Percentiles rank a stretch among this genome's conserved stretches.
These are phyloP conservation scores for Lepisosteus osseus DNA, from an alignment of 2,113 vertebrate species.

Conservation along the genomic window DNA sequence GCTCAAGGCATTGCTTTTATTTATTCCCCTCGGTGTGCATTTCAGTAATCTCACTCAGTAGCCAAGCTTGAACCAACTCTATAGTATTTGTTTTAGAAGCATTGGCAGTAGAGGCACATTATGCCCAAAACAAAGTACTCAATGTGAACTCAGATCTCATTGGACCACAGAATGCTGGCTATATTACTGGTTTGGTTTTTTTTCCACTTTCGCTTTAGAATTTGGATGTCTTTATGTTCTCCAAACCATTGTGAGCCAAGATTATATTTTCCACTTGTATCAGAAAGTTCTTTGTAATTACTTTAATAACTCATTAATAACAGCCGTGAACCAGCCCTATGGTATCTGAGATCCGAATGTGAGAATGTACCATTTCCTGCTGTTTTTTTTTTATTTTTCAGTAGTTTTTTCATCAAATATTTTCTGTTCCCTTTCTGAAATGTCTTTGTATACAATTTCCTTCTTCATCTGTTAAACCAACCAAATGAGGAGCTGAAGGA, in stretches of 20 bases:
- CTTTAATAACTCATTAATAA: conserved; percentile 45
- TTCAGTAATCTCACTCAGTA: neutral
- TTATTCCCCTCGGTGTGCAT: neutral
- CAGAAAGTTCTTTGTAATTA: conserved; percentile 35
- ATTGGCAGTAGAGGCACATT: conserved; percentile 28
- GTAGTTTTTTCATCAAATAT: neutral
- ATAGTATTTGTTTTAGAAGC: conserved; percentile 21
- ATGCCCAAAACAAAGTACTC: conserved; percentile 41
- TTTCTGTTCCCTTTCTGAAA: neutral
- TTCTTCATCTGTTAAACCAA: conserved; percentile 51
- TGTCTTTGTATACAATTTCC: neutral
- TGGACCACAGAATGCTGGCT: conserved; percentile 35
- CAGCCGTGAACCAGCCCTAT: neutral
- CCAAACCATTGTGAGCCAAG: conserved; percentile 22
- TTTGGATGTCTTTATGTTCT: conserved; percentile 29
- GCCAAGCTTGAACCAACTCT: neutral
- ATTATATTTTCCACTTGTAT: conserved; percentile 40
- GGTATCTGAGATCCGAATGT: neutral
- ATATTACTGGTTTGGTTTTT: conserved; percentile 29
- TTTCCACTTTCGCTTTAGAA: conserved; percentile 12
- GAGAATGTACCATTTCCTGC: neutral
- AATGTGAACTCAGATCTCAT: conserved; percentile 29
- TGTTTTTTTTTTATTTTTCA: neutral
- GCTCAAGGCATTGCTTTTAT: neutral
- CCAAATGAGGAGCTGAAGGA: conserved; percentile 30